Percentiles rank a stretch among this genome's conserved stretches.
Conservation (phyloP, 2,113 vertebrate genomes). For the Onychostoma macrolepis region DNA sequence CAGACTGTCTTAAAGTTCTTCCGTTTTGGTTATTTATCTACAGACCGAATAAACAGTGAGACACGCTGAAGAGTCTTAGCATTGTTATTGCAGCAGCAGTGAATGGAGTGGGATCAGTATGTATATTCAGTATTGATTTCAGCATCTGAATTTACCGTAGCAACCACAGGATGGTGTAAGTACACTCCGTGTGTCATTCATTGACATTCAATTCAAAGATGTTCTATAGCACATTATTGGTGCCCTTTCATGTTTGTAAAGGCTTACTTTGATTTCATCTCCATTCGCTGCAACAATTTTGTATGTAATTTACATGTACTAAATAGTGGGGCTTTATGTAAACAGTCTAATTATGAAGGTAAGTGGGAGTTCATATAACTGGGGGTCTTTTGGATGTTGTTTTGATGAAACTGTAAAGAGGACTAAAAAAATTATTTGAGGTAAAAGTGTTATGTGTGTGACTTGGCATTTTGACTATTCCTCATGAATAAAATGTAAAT, state of each 20-base stretch:
- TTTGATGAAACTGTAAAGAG: background rate
- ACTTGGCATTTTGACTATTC: background rate
- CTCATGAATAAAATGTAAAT: constrained; percentile 3
- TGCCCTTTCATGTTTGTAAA: constrained; percentile 11
- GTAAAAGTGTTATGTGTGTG: background rate
- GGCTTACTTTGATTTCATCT: background rate
- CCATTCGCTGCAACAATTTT: constrained; percentile 6
- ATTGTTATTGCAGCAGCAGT: background rate
- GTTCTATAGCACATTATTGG: background rate
- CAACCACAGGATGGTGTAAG: background rate
- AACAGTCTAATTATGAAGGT: constrained; percentile 9
- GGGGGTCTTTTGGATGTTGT: background rate
- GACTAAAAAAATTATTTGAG: background rate
- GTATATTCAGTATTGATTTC: constrained; percentile 29
- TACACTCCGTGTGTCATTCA: constrained; percentile 9
- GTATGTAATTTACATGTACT: background rate
- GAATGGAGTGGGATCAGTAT: background rate
- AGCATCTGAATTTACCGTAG: constrained; percentile 30
- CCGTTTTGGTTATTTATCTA: background rate
- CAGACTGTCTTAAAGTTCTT: background rate
- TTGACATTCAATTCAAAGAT: constrained; percentile 8
- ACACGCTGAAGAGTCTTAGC: background rate
- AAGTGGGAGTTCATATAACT: background rate
- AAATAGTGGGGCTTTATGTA: background rate
- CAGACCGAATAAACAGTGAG: background rate